A percentile compares a stretch with the other conserved stretches of the same genome.
phyloP scores from a whole-genome alignment of 2,888 invertebrate species.

The Phengaris alcon region DNA sequence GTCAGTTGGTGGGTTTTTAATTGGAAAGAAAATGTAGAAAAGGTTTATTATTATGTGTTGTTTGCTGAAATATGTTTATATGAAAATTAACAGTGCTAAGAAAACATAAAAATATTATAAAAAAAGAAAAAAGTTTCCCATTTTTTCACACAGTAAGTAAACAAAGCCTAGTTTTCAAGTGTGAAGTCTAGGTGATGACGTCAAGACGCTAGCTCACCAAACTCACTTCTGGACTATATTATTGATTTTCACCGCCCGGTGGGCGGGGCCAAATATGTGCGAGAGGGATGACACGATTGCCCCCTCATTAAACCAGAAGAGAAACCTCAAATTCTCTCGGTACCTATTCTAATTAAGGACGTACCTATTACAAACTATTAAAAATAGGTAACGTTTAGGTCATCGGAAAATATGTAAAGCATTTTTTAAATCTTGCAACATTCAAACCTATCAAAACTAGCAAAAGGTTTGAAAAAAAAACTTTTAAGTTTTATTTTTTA shows the following conservation, averaged over 20 bases:
- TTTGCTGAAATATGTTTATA: no score
- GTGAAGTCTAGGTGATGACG: slow-evolving; percentile 46
- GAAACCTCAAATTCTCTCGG: slow-evolving; percentile 67
- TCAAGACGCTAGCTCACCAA: slow-evolving; percentile 71
- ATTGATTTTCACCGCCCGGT: slow-evolving; percentile 77
- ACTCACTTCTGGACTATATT: slow-evolving; percentile 76
- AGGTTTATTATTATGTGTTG: no score
- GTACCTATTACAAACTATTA: slow-evolving; percentile 77
- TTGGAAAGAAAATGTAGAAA: no score
- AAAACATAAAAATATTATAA: not conserved
- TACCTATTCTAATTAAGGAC: slow-evolving; percentile 76
- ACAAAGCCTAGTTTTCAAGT: not conserved
- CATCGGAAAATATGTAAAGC: slow-evolving; percentile 25
- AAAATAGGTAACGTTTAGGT: slow-evolving; percentile 66
- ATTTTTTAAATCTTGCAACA: slow-evolving; percentile 1
- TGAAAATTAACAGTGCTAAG: no score
- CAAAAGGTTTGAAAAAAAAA: no score
- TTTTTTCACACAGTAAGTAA: not conserved
- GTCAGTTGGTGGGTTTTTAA: no score
- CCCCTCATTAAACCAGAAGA: slow-evolving; percentile 74
- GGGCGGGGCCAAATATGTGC: slow-evolving; percentile 74
- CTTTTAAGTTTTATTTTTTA: no score
- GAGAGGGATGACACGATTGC: slow-evolving; percentile 76
- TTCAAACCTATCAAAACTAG: no score
- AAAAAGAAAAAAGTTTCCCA: not conserved